A percentile compares a stretch with the other conserved stretches of the same genome.
Conservation (phyloP, 1,140 invertebrate species). For the Halesus radiatus region DNA sequence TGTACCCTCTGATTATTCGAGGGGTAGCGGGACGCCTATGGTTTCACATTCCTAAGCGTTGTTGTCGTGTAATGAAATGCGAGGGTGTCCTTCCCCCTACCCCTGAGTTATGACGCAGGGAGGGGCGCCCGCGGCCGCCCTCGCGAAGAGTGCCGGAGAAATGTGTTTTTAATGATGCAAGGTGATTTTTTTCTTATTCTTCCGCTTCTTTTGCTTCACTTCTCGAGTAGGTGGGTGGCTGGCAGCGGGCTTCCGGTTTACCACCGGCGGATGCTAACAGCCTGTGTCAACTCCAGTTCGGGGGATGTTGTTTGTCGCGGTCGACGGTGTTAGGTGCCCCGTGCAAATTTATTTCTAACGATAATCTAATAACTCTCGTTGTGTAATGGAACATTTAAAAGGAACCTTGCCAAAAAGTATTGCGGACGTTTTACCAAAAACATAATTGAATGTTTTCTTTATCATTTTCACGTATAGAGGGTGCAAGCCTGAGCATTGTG, state of each 20-base stretch:
- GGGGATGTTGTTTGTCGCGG: conserved; percentile 45
- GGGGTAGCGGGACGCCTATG: background rate
- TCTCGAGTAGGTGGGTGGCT: conserved; percentile 7
- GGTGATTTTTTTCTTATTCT: conserved; percentile 49
- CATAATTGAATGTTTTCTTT: too few species aligned
- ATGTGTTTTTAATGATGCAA: conserved; percentile 58
- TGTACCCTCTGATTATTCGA: conserved; percentile 9
- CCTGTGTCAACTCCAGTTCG: conserved; percentile 43
- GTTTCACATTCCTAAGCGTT: conserved; percentile 55
- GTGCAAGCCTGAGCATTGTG: too few species aligned
- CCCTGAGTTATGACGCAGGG: conserved; percentile 53
- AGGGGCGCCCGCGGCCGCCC: conserved; percentile 34
- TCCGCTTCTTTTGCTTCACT: conserved; percentile 1
- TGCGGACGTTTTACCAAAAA: too few species aligned
- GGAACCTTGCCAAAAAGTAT: too few species aligned
- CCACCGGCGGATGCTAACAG: conserved; percentile 24
- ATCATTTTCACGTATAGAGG: too few species aligned
- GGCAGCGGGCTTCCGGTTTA: background rate
- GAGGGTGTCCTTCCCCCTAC: conserved; percentile 42
- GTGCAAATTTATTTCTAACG: conserved; percentile 3
- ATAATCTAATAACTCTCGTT: conserved; percentile 1
- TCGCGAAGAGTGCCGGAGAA: conserved; percentile 39
- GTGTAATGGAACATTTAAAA: too few species aligned
- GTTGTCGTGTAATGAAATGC: conserved; percentile 58
- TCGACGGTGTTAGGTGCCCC: conserved; percentile 2